phyloP scores from a whole-genome alignment of 2,113 vertebrate species.

The Dicaeum eximium region DNA sequence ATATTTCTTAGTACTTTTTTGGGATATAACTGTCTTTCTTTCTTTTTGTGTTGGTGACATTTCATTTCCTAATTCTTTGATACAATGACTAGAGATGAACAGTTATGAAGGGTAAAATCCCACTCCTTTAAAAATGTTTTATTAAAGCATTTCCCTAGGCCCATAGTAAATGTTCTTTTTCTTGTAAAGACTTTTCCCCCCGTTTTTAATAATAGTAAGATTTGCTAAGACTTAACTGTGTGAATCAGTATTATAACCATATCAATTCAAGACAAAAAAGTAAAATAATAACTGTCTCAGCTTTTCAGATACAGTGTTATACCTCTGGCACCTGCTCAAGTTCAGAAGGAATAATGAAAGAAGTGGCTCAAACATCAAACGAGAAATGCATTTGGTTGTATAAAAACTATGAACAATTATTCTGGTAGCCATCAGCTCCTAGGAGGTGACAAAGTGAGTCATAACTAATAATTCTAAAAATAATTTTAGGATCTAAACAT shows the following conservation, averaged over 20 bases:
- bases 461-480: background rate
- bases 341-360: background rate
- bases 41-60: background rate
- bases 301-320: background rate
- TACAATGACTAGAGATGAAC: background rate
- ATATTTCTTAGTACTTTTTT: background rate
- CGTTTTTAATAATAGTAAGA: background rate
- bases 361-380: background rate
- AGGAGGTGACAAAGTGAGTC: background rate
- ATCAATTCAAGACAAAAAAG: background rate
- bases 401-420: background rate
- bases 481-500: background rate
- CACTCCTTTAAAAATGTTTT: background rate
- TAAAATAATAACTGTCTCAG: background rate
- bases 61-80: background rate
- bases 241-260: background rate
- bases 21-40: background rate
- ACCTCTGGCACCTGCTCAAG: background rate
- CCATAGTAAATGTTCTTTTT: background rate
- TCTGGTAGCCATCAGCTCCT: background rate
- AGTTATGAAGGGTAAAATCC: background rate
- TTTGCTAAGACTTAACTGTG: background rate
- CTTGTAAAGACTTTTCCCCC: rapidly evolving
- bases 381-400: background rate
- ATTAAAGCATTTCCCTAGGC: background rate